phyloP scores from a whole-genome alignment of 2,797 vertebrate species.

The Furcifer pardalis region DNA sequence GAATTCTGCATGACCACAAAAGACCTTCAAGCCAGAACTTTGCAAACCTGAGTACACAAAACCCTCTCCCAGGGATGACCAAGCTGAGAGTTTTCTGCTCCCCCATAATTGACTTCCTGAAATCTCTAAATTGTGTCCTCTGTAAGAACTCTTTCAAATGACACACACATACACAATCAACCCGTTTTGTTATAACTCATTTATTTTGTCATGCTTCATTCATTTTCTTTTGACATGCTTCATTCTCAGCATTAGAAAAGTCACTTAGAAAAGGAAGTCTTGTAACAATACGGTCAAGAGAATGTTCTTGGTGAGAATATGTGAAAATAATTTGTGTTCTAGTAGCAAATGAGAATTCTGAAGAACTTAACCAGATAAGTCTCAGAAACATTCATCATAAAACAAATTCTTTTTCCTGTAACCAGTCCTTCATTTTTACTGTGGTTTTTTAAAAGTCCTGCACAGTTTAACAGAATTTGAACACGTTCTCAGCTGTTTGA shows the following conservation, averaged over 20 bases:
- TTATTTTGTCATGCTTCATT: neutral
- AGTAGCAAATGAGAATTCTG: neutral
- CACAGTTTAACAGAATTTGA: neutral
- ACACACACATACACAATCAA: neutral
- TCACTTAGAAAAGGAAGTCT: neutral
- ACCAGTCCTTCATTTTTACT: neutral
- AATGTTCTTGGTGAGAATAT: neutral
- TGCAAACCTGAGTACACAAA: neutral
- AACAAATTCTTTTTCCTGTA: neutral
- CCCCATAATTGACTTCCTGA: too few species aligned
- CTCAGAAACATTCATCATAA: neutral
- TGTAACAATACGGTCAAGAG: neutral
- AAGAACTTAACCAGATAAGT: neutral
- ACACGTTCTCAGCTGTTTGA: conserved; percentile 10
- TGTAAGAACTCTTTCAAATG: conserved; percentile 29
- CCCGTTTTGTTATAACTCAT: neutral
- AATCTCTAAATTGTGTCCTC: too few species aligned
- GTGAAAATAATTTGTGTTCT: neutral
- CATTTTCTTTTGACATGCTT: neutral
- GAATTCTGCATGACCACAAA: neutral
- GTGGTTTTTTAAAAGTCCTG: neutral
- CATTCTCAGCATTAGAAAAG: neutral
- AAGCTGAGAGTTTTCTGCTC: too few species aligned
- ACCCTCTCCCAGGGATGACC: too few species aligned
- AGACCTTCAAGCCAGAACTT: neutral